Conservation (phyloP, 2,888 invertebrate genomes). For the Amphipyra tragopoginis region DNA sequence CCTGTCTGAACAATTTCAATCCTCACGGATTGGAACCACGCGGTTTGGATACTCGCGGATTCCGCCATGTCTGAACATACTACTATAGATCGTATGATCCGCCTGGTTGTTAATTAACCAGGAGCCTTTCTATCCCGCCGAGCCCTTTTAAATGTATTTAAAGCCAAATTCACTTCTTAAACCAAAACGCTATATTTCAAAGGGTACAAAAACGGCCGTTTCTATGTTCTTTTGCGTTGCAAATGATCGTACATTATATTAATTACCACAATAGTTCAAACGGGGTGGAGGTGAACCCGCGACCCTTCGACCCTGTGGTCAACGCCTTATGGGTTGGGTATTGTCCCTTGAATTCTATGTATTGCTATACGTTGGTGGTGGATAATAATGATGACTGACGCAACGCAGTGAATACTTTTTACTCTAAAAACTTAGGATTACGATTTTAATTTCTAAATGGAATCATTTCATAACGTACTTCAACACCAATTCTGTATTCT, state of each 20-base stretch:
- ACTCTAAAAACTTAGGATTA: not conserved
- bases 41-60: too few species aligned
- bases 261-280: conserved; percentile 15
- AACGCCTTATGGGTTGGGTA: not conserved
- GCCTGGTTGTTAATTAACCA: too few species aligned
- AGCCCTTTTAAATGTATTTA: not conserved
- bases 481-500: too few species aligned
- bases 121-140: too few species aligned
- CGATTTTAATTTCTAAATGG: not conserved
- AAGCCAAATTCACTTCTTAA: not conserved
- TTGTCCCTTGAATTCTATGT: conserved; percentile 1
- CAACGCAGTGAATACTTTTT: not conserved
- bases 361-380: not conserved
- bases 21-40: too few species aligned
- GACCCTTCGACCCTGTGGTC: conserved; percentile 8
- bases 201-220: conserved; percentile 7
- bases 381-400: not conserved
- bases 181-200: not conserved
- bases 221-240: conserved; percentile 2
- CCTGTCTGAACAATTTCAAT: too few species aligned
- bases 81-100: too few species aligned
- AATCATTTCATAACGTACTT: too few species aligned
- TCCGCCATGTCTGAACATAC: too few species aligned
- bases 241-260: conserved; percentile 9
- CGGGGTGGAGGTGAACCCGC: conserved; percentile 6